Percentiles rank a stretch among this genome's conserved stretches.
Evolutionary conservation across 1,140 invertebrate genomes (phyloP).

Genomic region (Colletes gigas): DNA sequence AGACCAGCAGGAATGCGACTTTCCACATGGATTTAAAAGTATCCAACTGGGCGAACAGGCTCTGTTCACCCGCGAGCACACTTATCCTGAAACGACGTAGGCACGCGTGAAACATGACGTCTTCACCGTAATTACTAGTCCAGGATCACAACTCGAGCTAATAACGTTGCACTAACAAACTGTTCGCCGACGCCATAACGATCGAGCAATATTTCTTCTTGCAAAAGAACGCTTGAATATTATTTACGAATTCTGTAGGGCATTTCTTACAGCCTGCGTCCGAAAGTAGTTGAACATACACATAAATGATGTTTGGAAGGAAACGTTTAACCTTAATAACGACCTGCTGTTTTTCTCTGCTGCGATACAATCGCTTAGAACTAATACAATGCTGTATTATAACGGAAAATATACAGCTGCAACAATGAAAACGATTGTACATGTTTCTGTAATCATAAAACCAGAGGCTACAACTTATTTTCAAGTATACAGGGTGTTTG

Average conservation of each 20-base stretch:
- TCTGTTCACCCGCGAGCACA: constrained; percentile 5
- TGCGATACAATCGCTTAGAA: no score
- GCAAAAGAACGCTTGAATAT: background rate
- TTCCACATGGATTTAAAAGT: constrained; percentile 44
- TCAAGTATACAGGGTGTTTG: no score
- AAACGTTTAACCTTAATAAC: no score
- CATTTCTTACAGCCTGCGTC: background rate
- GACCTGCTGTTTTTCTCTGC: no score
- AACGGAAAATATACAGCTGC: no score
- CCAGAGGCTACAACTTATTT: no score
- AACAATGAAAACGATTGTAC: no score
- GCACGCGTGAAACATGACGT: constrained; percentile 30
- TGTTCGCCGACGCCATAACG: background rate
- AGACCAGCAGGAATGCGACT: constrained; percentile 28
- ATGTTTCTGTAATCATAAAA: no score
- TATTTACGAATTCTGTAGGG: no score
- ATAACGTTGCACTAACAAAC: constrained; percentile 1
- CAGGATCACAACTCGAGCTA: background rate
- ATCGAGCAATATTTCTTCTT: background rate
- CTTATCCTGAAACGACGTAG: constrained; percentile 29
- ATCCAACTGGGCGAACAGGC: constrained; percentile 26
- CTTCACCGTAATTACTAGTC: constrained; percentile 26
- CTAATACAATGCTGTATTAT: no score
- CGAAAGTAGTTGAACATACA: background rate
- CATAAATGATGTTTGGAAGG: background rate